Evolutionary conservation across 2,113 vertebrate genomes (phyloP).

Genomic region (Sterna hirundo): DNA sequence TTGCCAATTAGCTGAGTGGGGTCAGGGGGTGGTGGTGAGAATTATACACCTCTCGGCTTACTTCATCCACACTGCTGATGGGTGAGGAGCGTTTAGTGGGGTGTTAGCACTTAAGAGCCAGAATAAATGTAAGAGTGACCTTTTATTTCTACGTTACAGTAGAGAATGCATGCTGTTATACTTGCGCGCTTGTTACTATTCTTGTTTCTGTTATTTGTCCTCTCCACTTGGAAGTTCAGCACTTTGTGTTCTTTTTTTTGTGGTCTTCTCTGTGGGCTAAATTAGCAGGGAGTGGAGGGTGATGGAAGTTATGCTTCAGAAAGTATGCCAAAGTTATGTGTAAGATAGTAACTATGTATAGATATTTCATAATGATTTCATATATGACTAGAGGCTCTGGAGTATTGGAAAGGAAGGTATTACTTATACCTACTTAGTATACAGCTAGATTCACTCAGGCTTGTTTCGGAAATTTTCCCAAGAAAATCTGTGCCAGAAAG

Average conservation of each 20-base stretch:
- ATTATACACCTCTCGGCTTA: background rate
- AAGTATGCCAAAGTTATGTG: background rate
- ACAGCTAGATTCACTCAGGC: background rate
- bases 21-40: background rate
- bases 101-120: background rate
- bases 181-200: background rate
- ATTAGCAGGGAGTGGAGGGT: background rate
- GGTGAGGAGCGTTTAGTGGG: accelerated
- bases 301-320: background rate
- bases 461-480: background rate
- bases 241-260: background rate
- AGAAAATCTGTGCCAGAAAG: background rate
- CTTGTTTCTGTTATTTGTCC: background rate
- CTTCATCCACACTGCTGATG: background rate
- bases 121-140: background rate
- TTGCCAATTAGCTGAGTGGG: conserved; percentile 22
- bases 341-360: background rate
- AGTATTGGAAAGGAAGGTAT: background rate
- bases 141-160: background rate
- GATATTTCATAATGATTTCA: background rate
- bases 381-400: background rate
- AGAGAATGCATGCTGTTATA: background rate
- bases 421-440: background rate
- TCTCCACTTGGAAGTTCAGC: background rate
- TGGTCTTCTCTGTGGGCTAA: background rate